Conservation (phyloP, 2,113 vertebrate genomes). For the Pomatorhinus ruficollis region DNA sequence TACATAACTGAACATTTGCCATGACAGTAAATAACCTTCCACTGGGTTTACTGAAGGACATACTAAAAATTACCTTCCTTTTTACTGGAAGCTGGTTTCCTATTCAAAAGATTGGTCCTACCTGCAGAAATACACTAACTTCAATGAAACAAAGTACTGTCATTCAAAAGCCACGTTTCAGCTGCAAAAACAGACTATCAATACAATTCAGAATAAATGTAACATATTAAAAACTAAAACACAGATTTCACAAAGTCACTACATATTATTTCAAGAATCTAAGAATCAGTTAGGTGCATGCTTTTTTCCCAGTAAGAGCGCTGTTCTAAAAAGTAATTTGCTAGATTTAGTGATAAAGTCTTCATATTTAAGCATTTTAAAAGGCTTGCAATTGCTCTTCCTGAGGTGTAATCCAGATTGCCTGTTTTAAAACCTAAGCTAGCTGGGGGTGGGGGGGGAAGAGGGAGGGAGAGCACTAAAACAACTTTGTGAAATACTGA, state of each 20-base stretch:
- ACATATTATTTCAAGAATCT: neutral
- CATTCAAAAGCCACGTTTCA: neutral
- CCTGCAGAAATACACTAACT: neutral
- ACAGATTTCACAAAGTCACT: neutral
- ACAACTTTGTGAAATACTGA: neutral
- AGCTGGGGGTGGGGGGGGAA: fast-evolving
- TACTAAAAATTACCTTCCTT: neutral
- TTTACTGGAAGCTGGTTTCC: neutral
- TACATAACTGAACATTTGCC: slow-evolving; percentile 60
- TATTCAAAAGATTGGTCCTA: neutral
- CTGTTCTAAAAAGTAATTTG: neutral
- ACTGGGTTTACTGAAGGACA: slow-evolving; percentile 28
- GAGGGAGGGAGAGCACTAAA: fast-evolving
- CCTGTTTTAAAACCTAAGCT: neutral
- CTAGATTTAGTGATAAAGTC: neutral
- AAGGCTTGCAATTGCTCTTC: neutral
- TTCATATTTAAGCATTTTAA: neutral
- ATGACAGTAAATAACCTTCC: slow-evolving; percentile 51
- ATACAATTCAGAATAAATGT: neutral
- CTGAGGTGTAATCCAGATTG: neutral
- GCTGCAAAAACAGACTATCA: neutral
- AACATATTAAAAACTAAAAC: neutral
- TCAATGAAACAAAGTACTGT: neutral
- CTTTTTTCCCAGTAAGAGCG: neutral
- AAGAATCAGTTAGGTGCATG: neutral